Conservation (phyloP, 2,797 vertebrate species). For the Crossoptilon crossoptilon region DNA sequence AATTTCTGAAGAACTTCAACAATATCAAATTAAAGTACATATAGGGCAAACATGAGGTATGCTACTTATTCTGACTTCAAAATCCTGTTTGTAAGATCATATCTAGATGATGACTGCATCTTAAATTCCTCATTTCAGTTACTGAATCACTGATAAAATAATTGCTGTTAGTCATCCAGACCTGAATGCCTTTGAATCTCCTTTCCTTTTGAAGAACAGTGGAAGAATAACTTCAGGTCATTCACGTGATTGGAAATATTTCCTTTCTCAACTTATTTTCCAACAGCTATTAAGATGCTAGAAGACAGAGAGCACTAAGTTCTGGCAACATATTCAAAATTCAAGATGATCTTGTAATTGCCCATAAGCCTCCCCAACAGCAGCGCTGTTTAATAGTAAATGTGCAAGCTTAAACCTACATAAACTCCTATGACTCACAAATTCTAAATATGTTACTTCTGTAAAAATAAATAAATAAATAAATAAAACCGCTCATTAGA, state of each 20-base stretch:
- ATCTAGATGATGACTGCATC: not conserved
- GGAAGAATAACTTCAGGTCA: not conserved
- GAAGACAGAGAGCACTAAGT: not conserved
- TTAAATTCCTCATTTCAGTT: not conserved
- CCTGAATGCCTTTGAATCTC: not conserved
- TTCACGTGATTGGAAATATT: not conserved
- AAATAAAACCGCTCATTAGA: not conserved
- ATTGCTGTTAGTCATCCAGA: not conserved
- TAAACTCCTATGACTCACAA: not conserved
- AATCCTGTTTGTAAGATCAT: not conserved
- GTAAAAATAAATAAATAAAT: not conserved
- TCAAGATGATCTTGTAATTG: not conserved
- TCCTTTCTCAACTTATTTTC: not conserved
- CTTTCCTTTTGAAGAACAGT: not conserved
- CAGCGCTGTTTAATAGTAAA: not conserved
- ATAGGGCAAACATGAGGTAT: not conserved
- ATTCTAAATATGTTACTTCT: not conserved
- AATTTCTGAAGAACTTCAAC: not conserved
- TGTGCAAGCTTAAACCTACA: not conserved
- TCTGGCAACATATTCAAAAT: not conserved
- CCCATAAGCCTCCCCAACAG: not conserved
- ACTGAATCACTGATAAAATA: not conserved
- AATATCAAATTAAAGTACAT: not conserved
- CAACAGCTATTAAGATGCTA: not conserved
- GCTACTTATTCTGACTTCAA: not conserved